phyloP scores from a whole-genome alignment of 2,113 vertebrate genomes.

The Dicrurus megarhynchus region DNA sequence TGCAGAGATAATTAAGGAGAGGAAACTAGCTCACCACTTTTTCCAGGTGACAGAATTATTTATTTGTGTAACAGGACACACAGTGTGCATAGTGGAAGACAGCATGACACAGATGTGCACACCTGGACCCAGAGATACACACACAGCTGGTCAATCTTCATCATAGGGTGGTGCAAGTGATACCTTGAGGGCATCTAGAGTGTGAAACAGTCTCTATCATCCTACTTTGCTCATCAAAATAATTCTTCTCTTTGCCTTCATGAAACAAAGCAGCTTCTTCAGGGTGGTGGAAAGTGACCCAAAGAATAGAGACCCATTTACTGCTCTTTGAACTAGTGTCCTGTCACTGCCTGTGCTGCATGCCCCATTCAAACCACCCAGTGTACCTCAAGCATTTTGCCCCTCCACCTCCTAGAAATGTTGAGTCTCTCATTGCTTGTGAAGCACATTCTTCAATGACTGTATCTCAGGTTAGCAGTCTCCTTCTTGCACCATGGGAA shows the following conservation, averaged over 20 bases:
- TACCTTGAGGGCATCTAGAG: neutral
- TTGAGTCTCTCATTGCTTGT: neutral
- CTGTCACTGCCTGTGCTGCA: neutral
- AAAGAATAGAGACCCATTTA: fast-evolving
- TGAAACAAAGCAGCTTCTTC: neutral
- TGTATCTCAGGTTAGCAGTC: neutral
- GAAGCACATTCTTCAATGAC: neutral
- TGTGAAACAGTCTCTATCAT: neutral
- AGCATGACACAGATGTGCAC: neutral
- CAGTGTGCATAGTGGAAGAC: neutral
- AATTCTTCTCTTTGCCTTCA: neutral
- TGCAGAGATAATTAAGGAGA: neutral
- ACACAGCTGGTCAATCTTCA: fast-evolving
- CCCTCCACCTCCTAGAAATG: neutral
- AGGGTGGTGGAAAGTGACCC: neutral
- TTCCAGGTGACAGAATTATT: neutral
- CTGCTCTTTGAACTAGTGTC: neutral
- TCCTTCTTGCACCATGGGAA: neutral
- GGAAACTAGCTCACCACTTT: neutral
- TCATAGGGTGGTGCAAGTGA: neutral
- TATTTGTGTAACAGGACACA: neutral
- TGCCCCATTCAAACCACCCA: neutral
- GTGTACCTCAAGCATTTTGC: fast-evolving
- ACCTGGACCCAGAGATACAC: neutral
- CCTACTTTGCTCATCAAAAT: fast-evolving